Evolutionary conservation across 2,888 invertebrate genomes (phyloP), one percentile per base, ranked within the genome.

Genomic region (Apeira syringaria): DNA sequence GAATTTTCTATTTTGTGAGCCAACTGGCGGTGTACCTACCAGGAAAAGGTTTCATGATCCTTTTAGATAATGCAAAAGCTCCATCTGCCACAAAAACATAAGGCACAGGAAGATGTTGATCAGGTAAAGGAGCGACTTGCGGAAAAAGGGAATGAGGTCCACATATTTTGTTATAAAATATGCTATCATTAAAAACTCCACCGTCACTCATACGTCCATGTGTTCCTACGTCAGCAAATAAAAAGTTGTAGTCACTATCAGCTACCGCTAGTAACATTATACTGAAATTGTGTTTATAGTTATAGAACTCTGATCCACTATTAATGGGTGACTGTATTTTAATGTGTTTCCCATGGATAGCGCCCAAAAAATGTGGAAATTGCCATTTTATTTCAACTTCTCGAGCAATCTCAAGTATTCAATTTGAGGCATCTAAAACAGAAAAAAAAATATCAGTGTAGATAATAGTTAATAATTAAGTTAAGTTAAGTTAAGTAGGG

Each of bases 201-300:
- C 56, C 61, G 36, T 43, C 43, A 43, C 43, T 43, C 47, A 59
- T 56, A 37, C 59, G 53, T 37, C 57, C 62, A 41, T 62, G 59
- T 42, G 56, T 55, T 9, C 61, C 59, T 46, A 61, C 44, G 27
- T 65, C 58, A 22, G 55, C 61, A 50, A 53, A 59, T 25, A 53
- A 47, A 43, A 65, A 62, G 36, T 49, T 49, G 34, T 59, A 61
- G 33, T 61, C 50, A 32, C 59, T 56, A 48, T 64, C 61, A 32
- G 53, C 59, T 39, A 64, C 36, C 24, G 56, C 62, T 38, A 67
- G 42, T 30, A 63, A 47, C 17, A 63, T 54, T 42, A 61, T 53
- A 38, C 56, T 63, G 35, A 56, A 59, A 42, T 51, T 53, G 12
- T 53, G 42, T 47, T 64, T 28, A 13, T 28, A 63, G 49, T 59